These are phyloP conservation scores for Egretta garzetta DNA, from an alignment of 2,113 vertebrate genomes.

Conservation along the genomic window DNA sequence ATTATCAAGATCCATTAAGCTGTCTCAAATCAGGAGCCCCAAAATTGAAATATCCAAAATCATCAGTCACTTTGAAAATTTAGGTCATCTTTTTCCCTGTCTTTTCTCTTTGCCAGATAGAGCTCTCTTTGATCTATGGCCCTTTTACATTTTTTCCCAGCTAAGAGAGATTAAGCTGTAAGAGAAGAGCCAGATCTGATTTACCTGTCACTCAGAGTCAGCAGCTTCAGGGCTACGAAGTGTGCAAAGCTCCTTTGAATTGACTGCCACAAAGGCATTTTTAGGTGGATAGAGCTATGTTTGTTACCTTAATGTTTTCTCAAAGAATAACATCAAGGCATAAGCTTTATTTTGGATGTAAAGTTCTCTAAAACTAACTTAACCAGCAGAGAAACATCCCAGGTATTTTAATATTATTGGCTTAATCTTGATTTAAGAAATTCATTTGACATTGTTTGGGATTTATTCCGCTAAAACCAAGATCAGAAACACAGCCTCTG, in stretches of 20 bases:
- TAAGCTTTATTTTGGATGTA: neutral
- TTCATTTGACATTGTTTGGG: neutral
- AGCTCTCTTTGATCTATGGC: neutral
- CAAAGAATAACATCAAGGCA: neutral
- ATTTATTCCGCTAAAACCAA: neutral
- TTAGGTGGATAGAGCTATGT: neutral
- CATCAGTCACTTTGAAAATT: neutral
- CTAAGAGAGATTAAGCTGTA: neutral
- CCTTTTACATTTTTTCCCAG: neutral
- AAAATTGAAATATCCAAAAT: constrained; percentile 2
- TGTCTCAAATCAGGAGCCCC: neutral
- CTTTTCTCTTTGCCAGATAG: neutral
- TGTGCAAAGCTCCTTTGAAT: neutral
- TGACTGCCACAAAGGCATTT: neutral
- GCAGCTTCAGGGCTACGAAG: neutral
- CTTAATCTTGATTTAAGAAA: neutral
- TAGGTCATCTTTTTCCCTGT: neutral
- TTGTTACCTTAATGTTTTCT: neutral
- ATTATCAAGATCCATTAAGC: neutral
- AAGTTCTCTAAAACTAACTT: neutral
- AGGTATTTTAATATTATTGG: neutral
- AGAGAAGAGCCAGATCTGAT: constrained; percentile 12
- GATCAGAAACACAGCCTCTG: neutral
- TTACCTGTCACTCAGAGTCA: constrained; percentile 22
- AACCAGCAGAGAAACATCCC: neutral